phyloP scores from a whole-genome alignment of 53 echinoderm and acorn worm genomes.

The Holothuria scabra region DNA sequence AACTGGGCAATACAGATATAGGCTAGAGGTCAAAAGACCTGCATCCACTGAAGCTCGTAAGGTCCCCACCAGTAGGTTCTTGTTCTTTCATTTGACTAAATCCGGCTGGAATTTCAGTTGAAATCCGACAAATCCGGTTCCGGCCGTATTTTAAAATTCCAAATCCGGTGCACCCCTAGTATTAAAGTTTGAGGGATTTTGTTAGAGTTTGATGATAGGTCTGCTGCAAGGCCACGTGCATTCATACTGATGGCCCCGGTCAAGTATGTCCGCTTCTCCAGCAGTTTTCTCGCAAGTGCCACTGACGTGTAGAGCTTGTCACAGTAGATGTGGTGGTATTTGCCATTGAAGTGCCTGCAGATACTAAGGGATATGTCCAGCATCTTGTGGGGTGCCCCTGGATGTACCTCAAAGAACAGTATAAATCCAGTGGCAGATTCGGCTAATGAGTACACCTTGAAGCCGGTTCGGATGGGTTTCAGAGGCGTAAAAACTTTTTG shows the following conservation, averaged over 20 bases:
- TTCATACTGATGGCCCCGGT: constrained; percentile 40
- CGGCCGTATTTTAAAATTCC: no score
- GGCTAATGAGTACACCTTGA: not conserved
- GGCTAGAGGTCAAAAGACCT: no score
- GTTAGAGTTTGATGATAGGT: constrained; percentile 9
- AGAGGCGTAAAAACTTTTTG: constrained; percentile 5
- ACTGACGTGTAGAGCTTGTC: constrained; percentile 48
- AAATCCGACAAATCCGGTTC: no score
- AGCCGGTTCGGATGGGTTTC: not conserved
- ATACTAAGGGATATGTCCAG: not conserved
- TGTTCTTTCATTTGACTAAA: no score
- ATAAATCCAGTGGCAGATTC: not conserved
- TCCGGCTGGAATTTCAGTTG: no score
- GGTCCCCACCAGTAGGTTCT: no score
- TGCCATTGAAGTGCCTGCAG: not conserved
- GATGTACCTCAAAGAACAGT: not conserved
- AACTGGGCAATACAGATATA: no score
- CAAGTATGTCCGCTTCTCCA: constrained; percentile 27
- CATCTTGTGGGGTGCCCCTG: not conserved
- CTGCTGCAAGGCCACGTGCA: constrained; percentile 31
- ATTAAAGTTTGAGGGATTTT: no score
- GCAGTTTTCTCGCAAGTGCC: constrained; percentile 21
- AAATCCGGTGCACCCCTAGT: no score
- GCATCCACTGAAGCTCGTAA: no score
- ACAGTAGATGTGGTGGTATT: constrained; percentile 40